A percentile compares a stretch with the other conserved stretches of the same genome.
phyloP scores from a whole-genome alignment of 1,140 invertebrate species.

The Atta texana region DNA sequence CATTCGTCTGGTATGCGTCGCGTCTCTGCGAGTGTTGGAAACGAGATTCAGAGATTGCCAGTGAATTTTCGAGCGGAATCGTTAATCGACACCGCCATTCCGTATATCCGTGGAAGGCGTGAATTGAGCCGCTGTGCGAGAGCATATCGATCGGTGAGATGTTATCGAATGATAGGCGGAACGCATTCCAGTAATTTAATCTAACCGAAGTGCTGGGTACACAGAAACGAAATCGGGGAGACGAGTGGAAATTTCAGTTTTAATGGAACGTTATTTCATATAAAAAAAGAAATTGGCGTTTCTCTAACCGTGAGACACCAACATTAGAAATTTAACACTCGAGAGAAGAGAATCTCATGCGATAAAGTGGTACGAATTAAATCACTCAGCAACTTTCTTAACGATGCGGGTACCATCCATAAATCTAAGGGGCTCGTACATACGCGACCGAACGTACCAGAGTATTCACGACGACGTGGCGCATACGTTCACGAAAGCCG shows the following conservation, averaged over 20 bases:
- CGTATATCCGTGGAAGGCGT: background rate
- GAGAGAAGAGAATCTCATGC: conserved; percentile 31
- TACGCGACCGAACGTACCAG: conserved; percentile 69
- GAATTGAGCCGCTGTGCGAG: conserved; percentile 5
- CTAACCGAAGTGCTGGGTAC: conserved; percentile 36
- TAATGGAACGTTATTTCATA: conserved; percentile 8
- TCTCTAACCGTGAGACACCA: background rate
- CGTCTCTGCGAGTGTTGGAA: background rate
- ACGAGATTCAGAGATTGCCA: conserved; percentile 24
- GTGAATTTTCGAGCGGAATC: conserved; percentile 34
- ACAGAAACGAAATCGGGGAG: conserved; percentile 42
- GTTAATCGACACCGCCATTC: conserved; percentile 10
- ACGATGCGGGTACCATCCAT: conserved; percentile 72
- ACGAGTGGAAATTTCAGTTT: conserved; percentile 20
- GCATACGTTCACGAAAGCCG: conserved; percentile 69
- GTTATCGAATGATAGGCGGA: conserved; percentile 1
- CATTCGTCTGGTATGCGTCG: conserved; percentile 38
- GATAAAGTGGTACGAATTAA: conserved; percentile 75
- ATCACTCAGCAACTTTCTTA: conserved; percentile 70
- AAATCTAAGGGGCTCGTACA: conserved; percentile 80
- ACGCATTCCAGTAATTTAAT: conserved; percentile 55
- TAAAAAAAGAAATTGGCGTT: background rate
- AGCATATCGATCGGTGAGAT: conserved; percentile 7
- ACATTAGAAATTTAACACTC: conserved; percentile 61
- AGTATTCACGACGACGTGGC: conserved; percentile 77